phyloP scores from a whole-genome alignment of 2,797 vertebrate species.

The Hydrolagus colliei region DNA sequence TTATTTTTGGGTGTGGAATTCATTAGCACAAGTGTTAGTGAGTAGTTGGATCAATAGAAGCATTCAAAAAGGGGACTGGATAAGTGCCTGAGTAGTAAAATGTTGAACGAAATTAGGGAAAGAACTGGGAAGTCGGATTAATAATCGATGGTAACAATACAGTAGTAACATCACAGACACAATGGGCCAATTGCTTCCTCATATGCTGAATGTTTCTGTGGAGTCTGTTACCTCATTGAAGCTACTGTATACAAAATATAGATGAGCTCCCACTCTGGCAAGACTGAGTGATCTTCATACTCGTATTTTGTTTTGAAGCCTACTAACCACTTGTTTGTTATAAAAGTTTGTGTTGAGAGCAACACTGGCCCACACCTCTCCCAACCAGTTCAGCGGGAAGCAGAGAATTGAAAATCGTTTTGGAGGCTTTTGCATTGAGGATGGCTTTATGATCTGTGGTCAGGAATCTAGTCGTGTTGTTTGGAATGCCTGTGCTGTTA shows the following conservation, averaged over 20 bases:
- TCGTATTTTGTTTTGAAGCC: too few relatives aligned
- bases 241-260: too few relatives aligned
- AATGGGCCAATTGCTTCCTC: background rate
- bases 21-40: background rate
- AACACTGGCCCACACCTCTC: too few relatives aligned
- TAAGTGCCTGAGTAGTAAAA: background rate
- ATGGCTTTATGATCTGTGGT: background rate
- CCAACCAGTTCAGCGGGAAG: too few relatives aligned
- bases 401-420: background rate
- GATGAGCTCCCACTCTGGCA: too few relatives aligned
- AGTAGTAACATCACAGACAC: too few relatives aligned
- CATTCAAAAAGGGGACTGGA: background rate
- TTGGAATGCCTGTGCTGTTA: background rate
- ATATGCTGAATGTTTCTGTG: background rate
- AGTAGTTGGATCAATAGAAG: background rate
- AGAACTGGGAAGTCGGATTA: background rate
- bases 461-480: background rate
- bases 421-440: background rate
- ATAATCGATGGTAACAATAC: background rate
- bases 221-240: too few relatives aligned
- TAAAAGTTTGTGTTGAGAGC: too few relatives aligned
- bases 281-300: too few relatives aligned
- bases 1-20: background rate
- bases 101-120: background rate
- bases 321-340: too few relatives aligned